phyloP scores from a whole-genome alignment of 2,113 vertebrate species.

The Turdus rufiventris region DNA sequence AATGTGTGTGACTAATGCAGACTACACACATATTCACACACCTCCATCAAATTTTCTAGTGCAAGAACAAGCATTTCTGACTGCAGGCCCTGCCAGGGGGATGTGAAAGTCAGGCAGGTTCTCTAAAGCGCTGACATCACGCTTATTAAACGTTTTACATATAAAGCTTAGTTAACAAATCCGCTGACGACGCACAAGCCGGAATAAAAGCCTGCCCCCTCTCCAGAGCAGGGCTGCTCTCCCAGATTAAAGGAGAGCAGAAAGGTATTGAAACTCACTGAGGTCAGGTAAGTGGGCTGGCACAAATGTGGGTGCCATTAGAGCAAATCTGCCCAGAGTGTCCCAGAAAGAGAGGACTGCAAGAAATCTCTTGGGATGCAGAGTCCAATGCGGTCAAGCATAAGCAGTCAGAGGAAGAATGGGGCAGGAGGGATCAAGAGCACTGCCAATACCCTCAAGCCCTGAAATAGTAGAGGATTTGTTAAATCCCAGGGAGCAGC shows the following conservation, averaged over 20 bases:
- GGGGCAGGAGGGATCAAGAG: neutral
- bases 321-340: neutral
- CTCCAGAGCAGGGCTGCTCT: neutral
- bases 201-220: neutral
- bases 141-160: conserved; percentile 1
- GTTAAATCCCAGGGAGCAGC: conserved; percentile 1
- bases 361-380: neutral
- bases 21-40: neutral
- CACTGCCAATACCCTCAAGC: neutral
- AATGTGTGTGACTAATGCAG: neutral
- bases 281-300: neutral
- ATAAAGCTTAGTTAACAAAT: conserved; percentile 31
- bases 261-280: neutral
- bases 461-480: conserved; percentile 34
- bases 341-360: neutral
- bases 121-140: neutral
- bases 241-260: neutral
- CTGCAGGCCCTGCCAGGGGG: neutral
- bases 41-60: neutral
- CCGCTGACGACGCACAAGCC: fast-evolving
- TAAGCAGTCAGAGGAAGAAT: neutral
- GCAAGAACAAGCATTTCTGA: neutral
- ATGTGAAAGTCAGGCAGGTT: neutral
- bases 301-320: neutral
- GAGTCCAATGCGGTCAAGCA: neutral